phyloP scores from a whole-genome alignment of 1,140 invertebrate species.

The Drosophila orena region DNA sequence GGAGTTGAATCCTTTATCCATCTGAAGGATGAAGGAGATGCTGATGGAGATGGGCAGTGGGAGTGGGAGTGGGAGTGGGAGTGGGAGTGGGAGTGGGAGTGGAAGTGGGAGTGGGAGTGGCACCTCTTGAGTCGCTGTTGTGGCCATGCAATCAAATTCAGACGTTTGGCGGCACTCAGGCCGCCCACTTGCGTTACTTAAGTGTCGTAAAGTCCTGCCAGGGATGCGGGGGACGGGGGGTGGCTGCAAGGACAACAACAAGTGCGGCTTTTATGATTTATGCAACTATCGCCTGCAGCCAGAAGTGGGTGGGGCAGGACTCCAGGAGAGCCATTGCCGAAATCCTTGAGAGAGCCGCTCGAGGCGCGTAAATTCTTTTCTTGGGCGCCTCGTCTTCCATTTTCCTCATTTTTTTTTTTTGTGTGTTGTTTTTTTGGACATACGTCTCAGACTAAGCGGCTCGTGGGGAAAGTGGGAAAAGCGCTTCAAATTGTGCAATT shows the following conservation, averaged over 20 bases:
- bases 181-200: slow-evolving; percentile 51
- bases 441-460: slow-evolving; percentile 59
- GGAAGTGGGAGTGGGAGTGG: slow-evolving; percentile 5
- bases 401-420: slow-evolving; percentile 36
- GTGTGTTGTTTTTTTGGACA: slow-evolving; percentile 22
- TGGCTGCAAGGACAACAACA: slow-evolving; percentile 41
- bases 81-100: no score
- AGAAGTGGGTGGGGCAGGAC: not conserved
- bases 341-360: slow-evolving; percentile 69
- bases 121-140: slow-evolving; percentile 45
- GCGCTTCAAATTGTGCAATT: slow-evolving; percentile 79
- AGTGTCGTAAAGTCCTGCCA: slow-evolving; percentile 78
- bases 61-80: no score
- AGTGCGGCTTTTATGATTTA: slow-evolving; percentile 76
- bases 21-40: not conserved
- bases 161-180: slow-evolving; percentile 60
- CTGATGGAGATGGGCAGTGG: slow-evolving; percentile 1
- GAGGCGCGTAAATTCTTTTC: slow-evolving; percentile 44
- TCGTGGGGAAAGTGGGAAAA: slow-evolving; percentile 9
- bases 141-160: slow-evolving; percentile 80
- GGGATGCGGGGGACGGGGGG: slow-evolving; percentile 2
- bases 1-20: slow-evolving; percentile 27
- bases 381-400: slow-evolving; percentile 9
- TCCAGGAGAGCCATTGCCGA: slow-evolving; percentile 60
- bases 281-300: slow-evolving; percentile 81